Base-by-base conservation (phyloP, 2,888 invertebrate species). In the Icerya purchasi region DNA sequence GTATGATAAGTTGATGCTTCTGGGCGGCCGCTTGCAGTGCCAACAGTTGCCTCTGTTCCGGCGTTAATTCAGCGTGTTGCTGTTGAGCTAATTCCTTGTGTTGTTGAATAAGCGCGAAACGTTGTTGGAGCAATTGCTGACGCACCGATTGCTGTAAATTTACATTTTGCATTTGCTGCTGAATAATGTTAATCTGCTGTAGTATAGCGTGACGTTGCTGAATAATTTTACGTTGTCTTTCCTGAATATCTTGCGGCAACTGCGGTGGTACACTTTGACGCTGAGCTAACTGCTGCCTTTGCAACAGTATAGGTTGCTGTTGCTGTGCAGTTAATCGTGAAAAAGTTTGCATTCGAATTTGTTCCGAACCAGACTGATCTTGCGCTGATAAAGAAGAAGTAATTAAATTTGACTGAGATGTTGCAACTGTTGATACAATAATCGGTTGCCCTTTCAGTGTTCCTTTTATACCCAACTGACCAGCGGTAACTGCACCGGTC, bases 81-180 rank as follows among this genome's bases (percentile, higher is more conserved):
- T 61, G 58, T 51, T 60, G 61, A 25, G 56, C 55, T n/a, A 56
- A 61, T 18, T 61, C 50, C 25, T 59, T 50, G 10, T 61, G n/a
- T 54, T 64, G 63, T 14, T 61, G 60, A 51, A 64, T 61, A 14
- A 63, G 61, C 20, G 57, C 59, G 53, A 60, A 59, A 52, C 62
- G 58, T 24, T 63, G 65, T 57, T 73, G 73, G 60, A 71, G 72
- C 61, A 67, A 66, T 59, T 73, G 71, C 56, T 71, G 71, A 62
- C 70, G 68, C 10, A 64, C 62, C 2, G 69, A 60, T 18, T 69
- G 68, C 2, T 69, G 68, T 51, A 70, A 65, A 10, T 69, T 68
- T 61, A 71, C 71, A 54, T 69, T 64, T 54, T 67, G 64, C 20
- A 67, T 58, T 56, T 66, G 65, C 36, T 60, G 57, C 49, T 60